Evolutionary conservation across 2,888 invertebrate genomes (phyloP).

Genomic region (Galerucella pusilla): DNA sequence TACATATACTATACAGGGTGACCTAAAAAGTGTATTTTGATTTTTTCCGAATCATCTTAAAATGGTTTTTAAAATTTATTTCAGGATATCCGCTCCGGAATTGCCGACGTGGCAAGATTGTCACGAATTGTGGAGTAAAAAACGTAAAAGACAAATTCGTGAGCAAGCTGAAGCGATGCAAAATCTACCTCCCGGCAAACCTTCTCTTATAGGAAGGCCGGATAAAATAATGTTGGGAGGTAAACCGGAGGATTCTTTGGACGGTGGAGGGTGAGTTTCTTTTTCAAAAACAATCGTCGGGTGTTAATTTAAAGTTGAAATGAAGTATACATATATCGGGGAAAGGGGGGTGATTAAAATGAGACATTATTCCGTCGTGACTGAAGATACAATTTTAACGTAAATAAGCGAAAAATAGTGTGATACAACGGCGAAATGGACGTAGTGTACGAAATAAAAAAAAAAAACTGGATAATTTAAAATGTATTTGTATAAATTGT

Average conservation of each 20-base stretch:
- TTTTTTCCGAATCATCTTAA: conserved; percentile 16
- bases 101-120: conserved; percentile 98
- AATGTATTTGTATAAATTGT: conserved; percentile 20
- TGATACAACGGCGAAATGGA: conserved; percentile 24
- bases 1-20: no score
- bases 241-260: conserved; percentile 66
- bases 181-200: conserved; percentile 65
- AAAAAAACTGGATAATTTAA: conserved; percentile 1
- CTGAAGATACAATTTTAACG: background rate
- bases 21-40: background rate
- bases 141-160: conserved; percentile 84
- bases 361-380: background rate
- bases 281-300: conserved; percentile 6
- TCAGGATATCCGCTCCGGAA: conserved; percentile 84
- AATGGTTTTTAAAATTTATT: conserved; percentile 47
- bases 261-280: conserved; percentile 70
- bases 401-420: conserved; percentile 16
- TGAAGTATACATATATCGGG: background rate
- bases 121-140: conserved; percentile 99
- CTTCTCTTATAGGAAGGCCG: conserved; percentile 50
- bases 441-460: conserved; percentile 26
- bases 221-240: conserved; percentile 39
- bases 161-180: conserved; percentile 75
- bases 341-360: background rate
- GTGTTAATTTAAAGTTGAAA: conserved; percentile 8